phyloP scores from a whole-genome alignment of 2,797 vertebrate genomes.

The Takifugu ocellatus region DNA sequence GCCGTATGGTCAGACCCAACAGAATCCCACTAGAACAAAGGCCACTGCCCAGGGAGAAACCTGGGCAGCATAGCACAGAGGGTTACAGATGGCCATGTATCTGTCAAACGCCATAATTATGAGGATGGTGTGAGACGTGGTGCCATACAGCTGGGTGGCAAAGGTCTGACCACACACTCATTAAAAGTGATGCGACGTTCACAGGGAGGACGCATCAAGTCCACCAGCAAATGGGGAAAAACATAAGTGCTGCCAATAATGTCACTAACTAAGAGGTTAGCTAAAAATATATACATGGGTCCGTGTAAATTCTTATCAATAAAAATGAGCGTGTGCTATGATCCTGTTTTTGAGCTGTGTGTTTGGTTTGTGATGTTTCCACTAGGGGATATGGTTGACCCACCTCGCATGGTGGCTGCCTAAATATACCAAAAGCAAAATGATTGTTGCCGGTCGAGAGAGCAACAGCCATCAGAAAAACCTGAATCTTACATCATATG shows the following conservation, averaged over 20 bases:
- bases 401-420: too few relatives aligned
- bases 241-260: constrained; percentile 61
- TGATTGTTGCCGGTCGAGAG: too few relatives aligned
- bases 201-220: constrained; percentile 65
- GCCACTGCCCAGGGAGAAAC: constrained; percentile 53
- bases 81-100: constrained; percentile 34
- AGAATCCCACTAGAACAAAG: constrained; percentile 60
- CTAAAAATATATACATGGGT: constrained; percentile 79
- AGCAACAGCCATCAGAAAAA: too few relatives aligned
- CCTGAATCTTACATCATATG: too few relatives aligned
- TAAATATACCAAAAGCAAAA: fast-evolving
- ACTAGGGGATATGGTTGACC: too few relatives aligned
- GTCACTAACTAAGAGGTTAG: constrained; percentile 72
- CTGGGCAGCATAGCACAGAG: constrained; percentile 62
- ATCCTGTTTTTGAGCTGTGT: too few relatives aligned
- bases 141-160: constrained; percentile 39
- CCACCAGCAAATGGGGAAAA: constrained; percentile 63
- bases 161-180: constrained; percentile 69
- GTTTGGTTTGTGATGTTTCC: too few relatives aligned
- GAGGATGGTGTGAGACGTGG: constrained; percentile 69
- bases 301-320: constrained; percentile 70
- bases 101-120: constrained; percentile 63
- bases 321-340: not conserved
- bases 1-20: constrained; percentile 62
- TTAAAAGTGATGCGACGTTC: constrained; percentile 74